Conservation (phyloP, 2,888 invertebrate species). For the Torymus texanus region DNA sequence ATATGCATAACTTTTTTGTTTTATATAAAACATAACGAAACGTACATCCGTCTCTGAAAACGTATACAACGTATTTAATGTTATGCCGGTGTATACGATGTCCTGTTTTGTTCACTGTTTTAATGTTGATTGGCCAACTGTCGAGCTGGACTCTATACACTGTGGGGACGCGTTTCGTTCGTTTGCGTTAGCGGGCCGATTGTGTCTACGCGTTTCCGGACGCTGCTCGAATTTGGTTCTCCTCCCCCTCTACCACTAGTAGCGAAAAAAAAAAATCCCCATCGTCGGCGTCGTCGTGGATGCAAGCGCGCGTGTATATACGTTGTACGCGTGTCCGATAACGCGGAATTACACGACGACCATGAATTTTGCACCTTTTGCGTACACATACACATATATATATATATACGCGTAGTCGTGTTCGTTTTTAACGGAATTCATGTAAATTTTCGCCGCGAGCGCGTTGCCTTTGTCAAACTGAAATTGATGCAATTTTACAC, state of each 20-base stretch:
- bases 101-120: constrained; percentile 68
- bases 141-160: constrained; percentile 65
- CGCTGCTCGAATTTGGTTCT: background rate
- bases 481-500: constrained; percentile 48
- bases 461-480: constrained; percentile 32
- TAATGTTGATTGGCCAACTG: constrained; percentile 74
- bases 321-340: constrained; percentile 51
- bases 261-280: background rate
- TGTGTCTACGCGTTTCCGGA: background rate
- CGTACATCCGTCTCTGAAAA: background rate
- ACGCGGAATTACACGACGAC: constrained; percentile 51
- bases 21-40: no score
- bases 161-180: constrained; percentile 47
- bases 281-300: constrained; percentile 33
- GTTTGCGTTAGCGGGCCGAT: constrained; percentile 8
- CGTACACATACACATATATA: background rate
- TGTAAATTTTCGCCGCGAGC: constrained; percentile 33
- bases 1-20: no score
- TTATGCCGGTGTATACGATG: constrained; percentile 67
- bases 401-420: no score
- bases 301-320: background rate
- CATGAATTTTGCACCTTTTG: constrained; percentile 39
- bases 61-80: constrained; percentile 60
- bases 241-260: background rate
- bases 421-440: constrained; percentile 38